Conservation (phyloP, 2,888 invertebrate species). For the Ypsolopha sequella region DNA sequence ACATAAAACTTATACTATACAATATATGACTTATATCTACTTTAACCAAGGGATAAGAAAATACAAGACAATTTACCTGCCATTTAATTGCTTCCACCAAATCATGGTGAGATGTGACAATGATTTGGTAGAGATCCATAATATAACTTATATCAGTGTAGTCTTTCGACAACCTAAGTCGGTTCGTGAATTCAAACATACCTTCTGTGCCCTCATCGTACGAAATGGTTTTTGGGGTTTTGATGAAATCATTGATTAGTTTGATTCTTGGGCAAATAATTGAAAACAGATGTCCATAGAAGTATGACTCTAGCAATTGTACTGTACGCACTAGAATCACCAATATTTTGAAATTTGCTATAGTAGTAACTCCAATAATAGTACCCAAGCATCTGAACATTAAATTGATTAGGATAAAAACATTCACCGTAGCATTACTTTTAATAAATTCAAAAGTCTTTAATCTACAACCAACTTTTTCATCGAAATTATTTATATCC, state of each 20-base stretch:
- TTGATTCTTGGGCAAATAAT: slow-evolving; percentile 30
- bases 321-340: slow-evolving; percentile 15
- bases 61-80: slow-evolving; percentile 28
- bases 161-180: neutral
- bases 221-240: slow-evolving; percentile 18
- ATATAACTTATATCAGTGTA: slow-evolving; percentile 24
- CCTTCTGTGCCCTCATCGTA: neutral
- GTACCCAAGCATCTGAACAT: slow-evolving; percentile 3
- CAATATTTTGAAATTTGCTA: no score
- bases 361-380: slow-evolving; percentile 6
- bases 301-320: slow-evolving; percentile 28
- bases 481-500: slow-evolving; percentile 30
- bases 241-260: slow-evolving; percentile 33
- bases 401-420: neutral
- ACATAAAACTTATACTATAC: no score
- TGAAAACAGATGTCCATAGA: slow-evolving; percentile 34
- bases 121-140: slow-evolving; percentile 36
- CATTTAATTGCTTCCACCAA: slow-evolving; percentile 42
- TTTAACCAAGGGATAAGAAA: no score
- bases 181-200: neutral
- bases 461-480: slow-evolving; percentile 27
- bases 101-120: slow-evolving; percentile 31
- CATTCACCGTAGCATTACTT: neutral
- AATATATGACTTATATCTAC: no score
- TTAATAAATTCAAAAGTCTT: slow-evolving; percentile 11